Evolutionary conservation across 2,113 vertebrate species (phyloP).

Genomic region (Mormyrus lacerda): DNA sequence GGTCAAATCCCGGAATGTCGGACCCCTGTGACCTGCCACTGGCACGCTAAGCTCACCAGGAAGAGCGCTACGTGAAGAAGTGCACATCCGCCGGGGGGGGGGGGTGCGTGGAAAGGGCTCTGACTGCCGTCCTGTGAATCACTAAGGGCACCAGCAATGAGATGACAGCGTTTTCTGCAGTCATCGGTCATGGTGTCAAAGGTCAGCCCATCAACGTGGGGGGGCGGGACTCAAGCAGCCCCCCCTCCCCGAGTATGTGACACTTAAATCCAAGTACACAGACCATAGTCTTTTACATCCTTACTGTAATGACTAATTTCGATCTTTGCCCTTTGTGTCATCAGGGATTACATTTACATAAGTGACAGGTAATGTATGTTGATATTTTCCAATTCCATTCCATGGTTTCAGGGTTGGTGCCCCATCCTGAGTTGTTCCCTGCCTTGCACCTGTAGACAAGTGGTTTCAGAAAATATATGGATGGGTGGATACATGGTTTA

Average conservation of each 20-base stretch:
- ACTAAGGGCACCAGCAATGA: slow-evolving; percentile 58
- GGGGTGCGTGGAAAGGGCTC: slow-evolving; percentile 42
- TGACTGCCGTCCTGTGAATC: slow-evolving; percentile 46
- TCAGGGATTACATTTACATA: slow-evolving; percentile 48
- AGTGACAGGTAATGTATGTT: slow-evolving; percentile 9
- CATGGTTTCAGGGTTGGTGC: not conserved
- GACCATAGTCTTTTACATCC: slow-evolving; percentile 52
- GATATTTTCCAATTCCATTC: not conserved
- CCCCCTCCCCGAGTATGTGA: slow-evolving; percentile 67
- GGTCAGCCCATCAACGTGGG: slow-evolving; percentile 63
- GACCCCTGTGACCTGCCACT: not conserved
- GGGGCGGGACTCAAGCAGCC: slow-evolving; percentile 52
- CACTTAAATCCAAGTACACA: slow-evolving; percentile 58
- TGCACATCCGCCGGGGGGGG: slow-evolving; percentile 31
- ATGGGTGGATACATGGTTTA: not conserved
- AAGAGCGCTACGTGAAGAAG: not conserved
- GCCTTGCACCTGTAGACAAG: too few relatives aligned
- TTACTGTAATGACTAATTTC: slow-evolving; percentile 65
- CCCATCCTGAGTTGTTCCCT: too few relatives aligned
- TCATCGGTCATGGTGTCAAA: slow-evolving; percentile 48
- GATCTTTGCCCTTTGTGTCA: slow-evolving; percentile 52
- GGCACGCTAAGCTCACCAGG: not conserved
- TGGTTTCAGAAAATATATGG: too few relatives aligned
- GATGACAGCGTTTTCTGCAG: slow-evolving; percentile 56
- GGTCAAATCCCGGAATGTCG: not conserved